Evolutionary conservation across 2,888 invertebrate genomes (phyloP).

Genomic region (Coenonympha arcania): DNA sequence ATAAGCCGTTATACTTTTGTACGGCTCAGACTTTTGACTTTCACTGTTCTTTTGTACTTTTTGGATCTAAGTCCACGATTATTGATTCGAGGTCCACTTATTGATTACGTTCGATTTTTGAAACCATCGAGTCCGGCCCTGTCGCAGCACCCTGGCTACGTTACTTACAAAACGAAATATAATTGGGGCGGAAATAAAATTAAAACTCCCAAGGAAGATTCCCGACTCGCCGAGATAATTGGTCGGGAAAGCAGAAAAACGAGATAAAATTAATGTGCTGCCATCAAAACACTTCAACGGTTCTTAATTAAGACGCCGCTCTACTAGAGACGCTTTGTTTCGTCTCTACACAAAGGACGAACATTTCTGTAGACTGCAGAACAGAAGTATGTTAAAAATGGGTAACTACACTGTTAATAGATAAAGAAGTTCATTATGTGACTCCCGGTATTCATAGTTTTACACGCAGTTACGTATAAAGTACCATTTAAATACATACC

Average conservation of each 20-base stretch:
- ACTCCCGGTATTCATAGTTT: too few species aligned
- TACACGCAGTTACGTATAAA: too few species aligned
- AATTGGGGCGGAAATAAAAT: constrained; percentile 51
- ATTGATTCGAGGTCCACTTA: too few species aligned
- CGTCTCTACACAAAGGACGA: constrained; percentile 6
- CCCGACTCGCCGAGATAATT: constrained; percentile 48
- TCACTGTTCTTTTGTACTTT: too few species aligned
- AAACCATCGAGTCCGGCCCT: background rate
- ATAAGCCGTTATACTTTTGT: too few species aligned
- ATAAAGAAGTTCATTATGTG: too few species aligned
- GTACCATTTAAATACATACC: too few species aligned
- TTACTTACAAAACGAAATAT: constrained; percentile 37
- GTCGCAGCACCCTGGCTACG: background rate
- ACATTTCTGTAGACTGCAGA: background rate
- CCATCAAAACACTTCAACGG: constrained; percentile 62
- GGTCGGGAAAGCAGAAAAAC: constrained; percentile 59
- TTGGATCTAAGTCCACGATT: too few species aligned
- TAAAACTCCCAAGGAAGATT: constrained; percentile 48
- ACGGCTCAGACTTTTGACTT: too few species aligned
- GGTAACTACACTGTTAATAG: too few species aligned
- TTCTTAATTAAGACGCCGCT: constrained; percentile 58
- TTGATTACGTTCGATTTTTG: too few species aligned
- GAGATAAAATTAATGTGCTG: constrained; percentile 63
- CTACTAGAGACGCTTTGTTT: constrained; percentile 51
- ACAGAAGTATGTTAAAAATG: too few species aligned